These are phyloP conservation scores for Hemithea aestivaria DNA, from an alignment of 2,888 invertebrate genomes.

Conservation along the genomic window DNA sequence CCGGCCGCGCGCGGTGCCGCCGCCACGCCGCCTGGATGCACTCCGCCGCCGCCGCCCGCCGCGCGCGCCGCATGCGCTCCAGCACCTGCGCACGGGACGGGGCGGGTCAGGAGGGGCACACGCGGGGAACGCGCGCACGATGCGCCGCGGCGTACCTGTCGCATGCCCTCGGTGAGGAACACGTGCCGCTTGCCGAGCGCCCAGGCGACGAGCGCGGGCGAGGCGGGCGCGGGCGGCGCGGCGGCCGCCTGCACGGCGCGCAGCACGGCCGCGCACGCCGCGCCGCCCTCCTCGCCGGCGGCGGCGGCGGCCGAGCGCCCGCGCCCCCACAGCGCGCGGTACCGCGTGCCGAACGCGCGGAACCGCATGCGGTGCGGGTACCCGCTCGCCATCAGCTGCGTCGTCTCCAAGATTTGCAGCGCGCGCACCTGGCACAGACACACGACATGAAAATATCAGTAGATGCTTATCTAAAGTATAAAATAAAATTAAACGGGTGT, in stretches of 20 bases:
- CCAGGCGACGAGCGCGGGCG: conserved; percentile 84
- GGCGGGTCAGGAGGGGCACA: background rate
- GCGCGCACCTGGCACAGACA: conserved; percentile 83
- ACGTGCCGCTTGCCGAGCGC: conserved; percentile 95
- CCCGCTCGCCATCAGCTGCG: conserved; percentile 96
- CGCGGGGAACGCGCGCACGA: conserved; percentile 2
- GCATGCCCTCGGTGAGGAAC: conserved; percentile 95
- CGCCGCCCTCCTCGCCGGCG: conserved; percentile 70
- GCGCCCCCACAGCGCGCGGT: conserved; percentile 91
- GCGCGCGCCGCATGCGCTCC: conserved; percentile 88
- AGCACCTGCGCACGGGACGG: conserved; percentile 81
- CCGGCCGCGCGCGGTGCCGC: conserved; percentile 83
- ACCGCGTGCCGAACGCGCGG: conserved; percentile 93
- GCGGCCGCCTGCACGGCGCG: conserved; percentile 86
- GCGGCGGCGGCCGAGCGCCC: conserved; percentile 83
- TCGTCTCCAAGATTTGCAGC: conserved; percentile 94
- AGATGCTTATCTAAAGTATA: too few species aligned
- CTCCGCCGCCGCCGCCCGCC: conserved; percentile 85
- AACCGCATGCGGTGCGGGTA: conserved; percentile 97
- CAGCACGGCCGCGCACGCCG: conserved; percentile 86
- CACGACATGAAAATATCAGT: too few species aligned
- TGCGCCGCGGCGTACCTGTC: conserved; percentile 81
- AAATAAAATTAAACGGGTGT: too few species aligned
- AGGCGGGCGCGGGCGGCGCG: conserved; percentile 88
- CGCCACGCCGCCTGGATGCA: conserved; percentile 92